Conservation (phyloP, 2,888 invertebrate genomes). For the Cyrtodaria siliqua region DNA sequence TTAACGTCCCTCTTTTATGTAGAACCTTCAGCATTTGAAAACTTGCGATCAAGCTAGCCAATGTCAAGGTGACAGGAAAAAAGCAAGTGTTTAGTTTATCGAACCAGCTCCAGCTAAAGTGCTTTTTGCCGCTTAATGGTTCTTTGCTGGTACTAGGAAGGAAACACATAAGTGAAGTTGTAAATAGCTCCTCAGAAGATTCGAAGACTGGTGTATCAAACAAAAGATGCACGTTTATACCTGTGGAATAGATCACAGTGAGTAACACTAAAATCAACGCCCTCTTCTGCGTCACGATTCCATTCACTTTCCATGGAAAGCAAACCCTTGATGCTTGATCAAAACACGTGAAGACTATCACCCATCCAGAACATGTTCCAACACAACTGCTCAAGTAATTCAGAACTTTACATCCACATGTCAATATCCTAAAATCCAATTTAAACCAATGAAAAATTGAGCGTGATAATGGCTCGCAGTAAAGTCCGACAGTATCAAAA, state of each 20-base stretch:
- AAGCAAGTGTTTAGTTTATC: constrained; percentile 20
- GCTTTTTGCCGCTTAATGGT: too few relatives aligned
- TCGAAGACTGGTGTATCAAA: background rate
- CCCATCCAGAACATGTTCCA: constrained; percentile 20
- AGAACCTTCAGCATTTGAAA: constrained; percentile 9
- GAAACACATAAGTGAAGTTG: too few relatives aligned
- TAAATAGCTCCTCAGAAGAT: too few relatives aligned
- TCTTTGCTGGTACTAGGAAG: too few relatives aligned
- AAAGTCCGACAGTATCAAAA: constrained; percentile 32
- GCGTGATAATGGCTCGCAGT: constrained; percentile 24
- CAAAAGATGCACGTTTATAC: background rate
- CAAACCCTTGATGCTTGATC: constrained; percentile 33
- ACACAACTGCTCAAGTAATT: too few relatives aligned
- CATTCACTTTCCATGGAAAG: constrained; percentile 1
- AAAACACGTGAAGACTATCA: constrained; percentile 30
- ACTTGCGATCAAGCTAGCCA: constrained; percentile 43
- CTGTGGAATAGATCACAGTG: background rate
- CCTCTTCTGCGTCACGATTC: background rate
- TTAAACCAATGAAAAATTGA: too few relatives aligned
- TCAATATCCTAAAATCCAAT: too few relatives aligned
- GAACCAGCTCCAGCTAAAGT: constrained; percentile 14
- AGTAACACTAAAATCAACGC: background rate
- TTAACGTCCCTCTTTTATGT: background rate
- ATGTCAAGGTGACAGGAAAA: constrained; percentile 38
- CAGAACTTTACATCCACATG: too few relatives aligned